Conservation (phyloP, 2,797 vertebrate species). For the Spatula clypeata region DNA sequence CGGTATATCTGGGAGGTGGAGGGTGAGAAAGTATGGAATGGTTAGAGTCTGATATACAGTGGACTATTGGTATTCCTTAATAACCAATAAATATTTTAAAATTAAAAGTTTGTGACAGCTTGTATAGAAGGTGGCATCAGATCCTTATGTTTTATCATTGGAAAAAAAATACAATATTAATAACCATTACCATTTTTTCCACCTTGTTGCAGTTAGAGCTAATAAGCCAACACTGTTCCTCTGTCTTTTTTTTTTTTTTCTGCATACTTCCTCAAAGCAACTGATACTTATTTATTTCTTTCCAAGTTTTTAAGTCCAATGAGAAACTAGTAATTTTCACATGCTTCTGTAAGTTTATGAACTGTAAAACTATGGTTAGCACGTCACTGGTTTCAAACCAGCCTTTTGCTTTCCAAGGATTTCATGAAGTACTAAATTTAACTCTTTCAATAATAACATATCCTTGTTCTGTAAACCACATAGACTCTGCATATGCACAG, state of each 20-base stretch:
- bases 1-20: background rate
- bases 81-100: background rate
- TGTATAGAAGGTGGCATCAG: background rate
- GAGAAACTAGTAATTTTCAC: background rate
- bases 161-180: background rate
- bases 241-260: background rate
- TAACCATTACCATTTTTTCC: background rate
- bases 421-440: background rate
- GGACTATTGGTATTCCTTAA: background rate
- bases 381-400: background rate
- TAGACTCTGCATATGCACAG: fast-evolving
- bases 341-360: background rate
- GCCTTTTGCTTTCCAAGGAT: background rate
- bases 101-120: background rate
- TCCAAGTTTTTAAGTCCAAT: background rate
- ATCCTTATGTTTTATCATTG: background rate
- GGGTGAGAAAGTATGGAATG: background rate
- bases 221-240: background rate
- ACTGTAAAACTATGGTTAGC: background rate
- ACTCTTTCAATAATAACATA: background rate
- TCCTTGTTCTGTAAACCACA: background rate
- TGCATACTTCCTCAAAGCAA: background rate
- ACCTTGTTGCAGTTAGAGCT: background rate
- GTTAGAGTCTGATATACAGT: background rate
- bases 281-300: background rate